Percentiles rank a stretch among this genome's conserved stretches.
Evolutionary conservation across 2,797 vertebrate species (phyloP).

Genomic region (Distichodus sexfasciatus): DNA sequence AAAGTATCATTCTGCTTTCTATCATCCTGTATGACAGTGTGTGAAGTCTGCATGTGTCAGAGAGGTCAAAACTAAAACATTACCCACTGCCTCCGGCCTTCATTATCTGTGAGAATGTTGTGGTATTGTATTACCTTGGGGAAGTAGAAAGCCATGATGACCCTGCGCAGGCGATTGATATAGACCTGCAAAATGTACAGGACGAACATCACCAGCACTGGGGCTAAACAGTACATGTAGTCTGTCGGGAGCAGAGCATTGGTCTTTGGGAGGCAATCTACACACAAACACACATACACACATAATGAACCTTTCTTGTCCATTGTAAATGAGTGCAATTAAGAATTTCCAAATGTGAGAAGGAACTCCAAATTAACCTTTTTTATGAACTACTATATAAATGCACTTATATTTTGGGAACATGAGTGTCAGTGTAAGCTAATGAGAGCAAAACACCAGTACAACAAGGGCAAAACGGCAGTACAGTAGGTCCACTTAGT

Average conservation of each 20-base stretch:
- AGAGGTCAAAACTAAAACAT: too few relatives aligned
- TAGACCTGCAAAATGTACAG: conserved; percentile 81
- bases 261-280: conserved; percentile 76
- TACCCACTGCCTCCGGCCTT: background rate
- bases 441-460: background rate
- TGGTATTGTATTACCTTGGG: conserved; percentile 75
- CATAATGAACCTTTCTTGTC: too few relatives aligned
- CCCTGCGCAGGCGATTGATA: conserved; percentile 76
- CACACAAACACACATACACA: background rate
- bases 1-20: background rate
- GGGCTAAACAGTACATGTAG: conserved; percentile 62
- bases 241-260: conserved; percentile 51
- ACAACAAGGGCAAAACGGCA: background rate
- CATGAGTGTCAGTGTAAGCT: background rate
- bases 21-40: background rate
- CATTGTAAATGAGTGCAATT: too few relatives aligned
- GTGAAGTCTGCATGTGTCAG: background rate
- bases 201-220: conserved; percentile 59
- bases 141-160: conserved; percentile 77
- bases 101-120: background rate
- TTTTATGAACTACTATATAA: too few relatives aligned
- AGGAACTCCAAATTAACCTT: too few relatives aligned
- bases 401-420: too few relatives aligned
- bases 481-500: background rate
- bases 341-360: too few relatives aligned